phyloP scores from a whole-genome alignment of 2,888 invertebrate genomes.

The Dolomedes plantarius region DNA sequence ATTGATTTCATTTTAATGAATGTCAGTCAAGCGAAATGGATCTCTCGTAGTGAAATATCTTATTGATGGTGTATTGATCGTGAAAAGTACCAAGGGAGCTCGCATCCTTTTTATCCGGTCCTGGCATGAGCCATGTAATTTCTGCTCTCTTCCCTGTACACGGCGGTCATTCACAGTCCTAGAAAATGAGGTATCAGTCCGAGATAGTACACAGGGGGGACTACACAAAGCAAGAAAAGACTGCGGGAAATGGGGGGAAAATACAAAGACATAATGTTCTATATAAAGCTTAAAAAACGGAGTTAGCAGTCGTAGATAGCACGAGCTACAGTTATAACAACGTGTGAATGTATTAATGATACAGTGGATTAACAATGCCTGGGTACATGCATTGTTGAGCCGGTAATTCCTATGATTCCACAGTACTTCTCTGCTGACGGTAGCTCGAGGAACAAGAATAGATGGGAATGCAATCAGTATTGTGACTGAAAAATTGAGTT shows the following conservation, averaged over 20 bases:
- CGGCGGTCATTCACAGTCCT: conserved; percentile 55
- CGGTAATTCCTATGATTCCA: conserved; percentile 31
- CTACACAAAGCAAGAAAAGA: conserved; percentile 25
- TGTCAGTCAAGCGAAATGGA: conserved; percentile 8
- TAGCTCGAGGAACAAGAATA: neutral
- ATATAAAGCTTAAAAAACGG: conserved; percentile 7
- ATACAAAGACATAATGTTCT: conserved; percentile 35
- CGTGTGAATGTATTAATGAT: conserved; percentile 66
- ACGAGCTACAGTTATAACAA: conserved; percentile 25
- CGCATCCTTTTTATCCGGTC: conserved; percentile 28
- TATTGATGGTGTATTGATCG: conserved; percentile 17
- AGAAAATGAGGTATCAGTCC: conserved; percentile 62
- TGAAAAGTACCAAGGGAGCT: neutral
- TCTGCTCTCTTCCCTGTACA: conserved; percentile 22
- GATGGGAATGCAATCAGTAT: neutral
- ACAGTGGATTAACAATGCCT: conserved; percentile 55
- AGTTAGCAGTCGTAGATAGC: neutral
- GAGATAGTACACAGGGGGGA: conserved; percentile 32
- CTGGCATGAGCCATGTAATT: conserved; percentile 41
- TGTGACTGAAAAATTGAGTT: neutral
- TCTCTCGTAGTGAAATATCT: conserved; percentile 13
- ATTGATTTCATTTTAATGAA: conserved; percentile 31
- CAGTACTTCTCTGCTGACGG: neutral
- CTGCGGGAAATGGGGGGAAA: conserved; percentile 28
- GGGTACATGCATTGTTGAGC: conserved; percentile 17